A percentile compares a stretch with the other conserved stretches of the same genome.
These are phyloP conservation scores for Chloroceryle aenea DNA, from an alignment of 2,113 vertebrate species.

Conservation along the genomic window DNA sequence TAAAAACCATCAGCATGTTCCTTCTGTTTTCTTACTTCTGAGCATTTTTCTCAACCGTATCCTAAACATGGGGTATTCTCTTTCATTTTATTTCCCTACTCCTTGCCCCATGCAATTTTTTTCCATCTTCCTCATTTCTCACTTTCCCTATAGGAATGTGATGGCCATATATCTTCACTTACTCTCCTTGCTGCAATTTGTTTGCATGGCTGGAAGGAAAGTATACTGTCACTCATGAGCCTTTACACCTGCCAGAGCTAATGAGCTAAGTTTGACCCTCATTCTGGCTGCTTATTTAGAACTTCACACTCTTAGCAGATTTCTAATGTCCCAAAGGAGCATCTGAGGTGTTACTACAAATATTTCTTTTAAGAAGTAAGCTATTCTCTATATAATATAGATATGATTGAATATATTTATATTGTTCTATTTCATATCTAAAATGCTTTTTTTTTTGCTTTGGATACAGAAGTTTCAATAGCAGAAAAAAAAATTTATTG, in stretches of 20 bases:
- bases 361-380: neutral
- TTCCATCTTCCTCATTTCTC: neutral
- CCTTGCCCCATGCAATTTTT: neutral
- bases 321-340: neutral
- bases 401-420: neutral
- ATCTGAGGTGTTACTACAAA: neutral
- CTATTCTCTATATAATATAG: neutral
- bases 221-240: neutral
- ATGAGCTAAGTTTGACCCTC: neutral
- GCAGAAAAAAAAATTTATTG: neutral
- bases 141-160: neutral
- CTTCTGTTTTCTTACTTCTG: constrained; percentile 7
- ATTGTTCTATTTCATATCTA: neutral
- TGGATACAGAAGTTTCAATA: neutral
- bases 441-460: neutral
- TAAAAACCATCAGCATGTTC: constrained; percentile 1
- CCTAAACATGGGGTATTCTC: neutral
- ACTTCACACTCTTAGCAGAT: neutral
- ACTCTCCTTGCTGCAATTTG: neutral
- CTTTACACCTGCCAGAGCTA: constrained; percentile 24
- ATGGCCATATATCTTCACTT: neutral
- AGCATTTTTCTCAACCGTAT: neutral
- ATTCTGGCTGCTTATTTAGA: neutral
- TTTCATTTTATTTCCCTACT: neutral
- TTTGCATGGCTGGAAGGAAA: constrained; percentile 3